Conservation (phyloP, 2,113 vertebrate genomes). For the Xenopus laevis region DNA sequence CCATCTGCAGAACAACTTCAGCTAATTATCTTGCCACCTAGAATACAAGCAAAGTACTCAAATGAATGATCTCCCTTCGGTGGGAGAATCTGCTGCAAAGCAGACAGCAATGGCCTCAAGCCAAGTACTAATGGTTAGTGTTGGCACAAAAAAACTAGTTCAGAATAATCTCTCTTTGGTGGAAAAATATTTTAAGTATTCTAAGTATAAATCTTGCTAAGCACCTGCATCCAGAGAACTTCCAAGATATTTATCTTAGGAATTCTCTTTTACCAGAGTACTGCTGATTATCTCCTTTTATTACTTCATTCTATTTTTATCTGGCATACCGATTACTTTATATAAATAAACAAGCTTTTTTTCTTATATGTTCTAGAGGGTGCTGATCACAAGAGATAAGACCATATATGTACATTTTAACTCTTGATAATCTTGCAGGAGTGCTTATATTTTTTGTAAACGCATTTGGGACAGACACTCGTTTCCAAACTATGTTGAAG, state of each 20-base stretch:
- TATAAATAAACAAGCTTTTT: constrained; percentile 5
- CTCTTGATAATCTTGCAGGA: neutral
- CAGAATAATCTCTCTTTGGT: constrained; percentile 67
- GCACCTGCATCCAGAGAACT: constrained; percentile 67
- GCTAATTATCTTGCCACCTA: constrained; percentile 70
- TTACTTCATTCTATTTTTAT: constrained; percentile 53
- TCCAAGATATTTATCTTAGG: constrained; percentile 62
- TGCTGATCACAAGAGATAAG: neutral
- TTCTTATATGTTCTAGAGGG: constrained; percentile 8
- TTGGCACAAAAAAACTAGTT: constrained; percentile 66
- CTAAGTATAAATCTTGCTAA: constrained; percentile 65
- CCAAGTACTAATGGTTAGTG: constrained; percentile 73
- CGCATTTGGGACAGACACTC: no score
- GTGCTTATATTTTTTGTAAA: neutral
- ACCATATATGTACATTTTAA: neutral
- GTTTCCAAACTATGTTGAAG: no score
- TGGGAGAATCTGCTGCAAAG: constrained; percentile 67
- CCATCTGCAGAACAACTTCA: constrained; percentile 74
- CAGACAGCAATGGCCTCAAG: constrained; percentile 62
- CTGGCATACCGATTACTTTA: constrained; percentile 26
- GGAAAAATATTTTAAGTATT: constrained; percentile 74
- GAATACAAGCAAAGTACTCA: constrained; percentile 63
- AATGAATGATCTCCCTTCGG: constrained; percentile 69
- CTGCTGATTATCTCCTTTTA: constrained; percentile 60
- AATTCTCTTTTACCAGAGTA: constrained; percentile 24